Evolutionary conservation across 2,888 invertebrate genomes (phyloP), one percentile per base, ranked within the genome.

Genomic region (Pandemis cinnamomeana): DNA sequence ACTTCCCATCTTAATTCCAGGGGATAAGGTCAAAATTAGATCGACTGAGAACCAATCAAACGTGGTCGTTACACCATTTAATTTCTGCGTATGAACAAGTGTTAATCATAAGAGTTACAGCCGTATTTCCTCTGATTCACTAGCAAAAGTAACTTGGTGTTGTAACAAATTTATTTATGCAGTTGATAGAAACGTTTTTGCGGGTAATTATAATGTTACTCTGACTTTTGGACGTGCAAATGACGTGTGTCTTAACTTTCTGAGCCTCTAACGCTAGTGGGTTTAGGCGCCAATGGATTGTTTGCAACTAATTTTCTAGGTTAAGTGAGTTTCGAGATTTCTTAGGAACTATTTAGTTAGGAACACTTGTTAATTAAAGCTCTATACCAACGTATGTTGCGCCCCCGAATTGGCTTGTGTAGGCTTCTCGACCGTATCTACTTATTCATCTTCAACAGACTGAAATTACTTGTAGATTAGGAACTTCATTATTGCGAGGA

Each of bases 271-370:
- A 48, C 48, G 46, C 36, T 42, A 48, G 62, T 41, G 44, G 63
- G 46, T 10, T 44, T 64, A 64, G 46, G 60, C 13, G 44, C 46
- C 15, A 20, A 61, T 11, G 7, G 51, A 53, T 67, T 61, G 71
- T 67, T 72, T 44, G 7, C 67, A 72, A 72, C 66, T 67, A 62
- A 72, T 67, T 67, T 53, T 67, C 53, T 61, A 71, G 27, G 46
- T 42, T 44, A 63, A 44, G 70, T 15, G 60, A 67, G 61, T 72
- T 71, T 67, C 46, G 11, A 61, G 67, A 67, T 67, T 72, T 53
- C n/a, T 71, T 64, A 36, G 7, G 13, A 71, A 64, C 46, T 63
- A 64, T 27, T 51, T 51, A 62, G 51, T 41, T 41, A 7, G 27
- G 58, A 15, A 53, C 58, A 27, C 27, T 58, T 10, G 58, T 8